Evolutionary conservation across 2,113 vertebrate genomes (phyloP).

Genomic region (Anguilla rostrata): DNA sequence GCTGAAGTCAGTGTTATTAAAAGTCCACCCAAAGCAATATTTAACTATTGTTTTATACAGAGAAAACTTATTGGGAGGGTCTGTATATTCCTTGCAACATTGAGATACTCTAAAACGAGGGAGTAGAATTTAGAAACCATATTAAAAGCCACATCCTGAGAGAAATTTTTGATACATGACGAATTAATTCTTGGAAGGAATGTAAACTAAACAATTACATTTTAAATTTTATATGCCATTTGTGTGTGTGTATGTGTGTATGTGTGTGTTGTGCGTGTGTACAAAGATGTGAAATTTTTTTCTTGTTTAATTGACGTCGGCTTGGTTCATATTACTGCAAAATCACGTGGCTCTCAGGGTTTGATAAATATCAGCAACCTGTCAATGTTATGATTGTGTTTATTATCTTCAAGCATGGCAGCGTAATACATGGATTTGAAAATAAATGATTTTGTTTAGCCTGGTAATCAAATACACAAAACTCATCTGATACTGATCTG

Average conservation of each 20-base stretch:
- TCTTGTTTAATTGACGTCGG: not conserved
- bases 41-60: not conserved
- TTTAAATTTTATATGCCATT: not conserved
- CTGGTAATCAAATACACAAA: not conserved
- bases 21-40: not conserved
- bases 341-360: not conserved
- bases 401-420: not conserved
- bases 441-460: not conserved
- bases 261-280: too few relatives aligned
- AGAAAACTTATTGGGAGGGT: not conserved
- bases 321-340: not conserved
- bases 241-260: not conserved
- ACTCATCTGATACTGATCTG: not conserved
- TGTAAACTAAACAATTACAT: not conserved
- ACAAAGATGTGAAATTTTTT: constrained; percentile 1
- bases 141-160: constrained; percentile 58
- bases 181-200: constrained; percentile 30
- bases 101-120: constrained; percentile 59
- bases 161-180: constrained; percentile 74
- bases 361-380: not conserved
- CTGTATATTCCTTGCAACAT: constrained; percentile 54
- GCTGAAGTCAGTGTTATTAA: not conserved
- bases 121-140: constrained; percentile 66
- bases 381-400: not conserved
- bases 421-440: not conserved